Conservation (phyloP, 2,797 vertebrate genomes). For the Agapornis canus region DNA sequence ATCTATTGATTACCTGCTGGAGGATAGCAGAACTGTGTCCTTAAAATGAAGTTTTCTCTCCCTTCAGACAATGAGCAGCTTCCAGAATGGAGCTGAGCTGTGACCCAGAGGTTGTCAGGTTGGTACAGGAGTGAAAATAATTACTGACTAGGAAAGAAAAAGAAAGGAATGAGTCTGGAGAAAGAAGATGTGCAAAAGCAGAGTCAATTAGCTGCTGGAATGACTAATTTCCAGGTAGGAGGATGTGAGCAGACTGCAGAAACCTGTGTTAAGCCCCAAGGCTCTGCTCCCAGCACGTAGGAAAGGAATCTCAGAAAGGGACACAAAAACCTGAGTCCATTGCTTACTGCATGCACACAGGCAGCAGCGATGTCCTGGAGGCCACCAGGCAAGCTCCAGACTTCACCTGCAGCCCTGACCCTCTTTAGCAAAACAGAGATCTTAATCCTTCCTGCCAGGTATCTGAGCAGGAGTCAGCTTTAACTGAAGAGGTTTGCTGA, state of each 20-base stretch:
- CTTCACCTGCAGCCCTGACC: rapidly evolving
- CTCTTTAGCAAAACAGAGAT: background rate
- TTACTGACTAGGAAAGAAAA: background rate
- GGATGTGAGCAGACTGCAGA: conserved; percentile 28
- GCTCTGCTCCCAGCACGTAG: background rate
- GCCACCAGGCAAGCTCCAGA: background rate
- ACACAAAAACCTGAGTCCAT: background rate
- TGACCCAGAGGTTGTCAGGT: background rate
- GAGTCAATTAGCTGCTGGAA: conserved; percentile 42
- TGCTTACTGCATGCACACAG: background rate
- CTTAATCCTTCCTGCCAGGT: background rate
- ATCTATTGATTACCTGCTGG: background rate
- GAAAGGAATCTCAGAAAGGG: background rate
- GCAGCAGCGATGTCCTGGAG: background rate
- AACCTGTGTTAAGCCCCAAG: background rate
- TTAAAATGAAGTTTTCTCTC: background rate
- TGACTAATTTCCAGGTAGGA: conserved; percentile 65
- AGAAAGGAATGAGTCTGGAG: background rate
- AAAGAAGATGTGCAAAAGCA: background rate
- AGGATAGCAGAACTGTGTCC: background rate
- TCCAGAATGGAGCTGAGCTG: background rate
- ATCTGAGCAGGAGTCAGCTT: background rate
- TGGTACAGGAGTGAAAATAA: background rate
- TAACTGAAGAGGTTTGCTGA: background rate
- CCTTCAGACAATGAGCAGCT: background rate